Evolutionary conservation across 2,888 invertebrate genomes (phyloP), one percentile per base, ranked within the genome.

Genomic region (Amblyjoppa fuscipennis): DNA sequence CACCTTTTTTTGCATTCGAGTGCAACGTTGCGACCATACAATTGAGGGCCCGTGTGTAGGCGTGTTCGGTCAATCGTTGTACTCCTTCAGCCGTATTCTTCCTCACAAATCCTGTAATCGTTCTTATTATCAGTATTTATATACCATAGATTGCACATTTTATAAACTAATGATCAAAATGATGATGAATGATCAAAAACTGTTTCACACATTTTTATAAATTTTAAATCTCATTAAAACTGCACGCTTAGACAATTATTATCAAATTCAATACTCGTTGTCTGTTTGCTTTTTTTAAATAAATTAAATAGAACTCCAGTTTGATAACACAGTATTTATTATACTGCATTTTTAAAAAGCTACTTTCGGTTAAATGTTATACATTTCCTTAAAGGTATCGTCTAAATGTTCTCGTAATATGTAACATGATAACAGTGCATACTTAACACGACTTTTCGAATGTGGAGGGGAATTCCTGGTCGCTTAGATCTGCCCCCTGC

Each of bases 401-500:
- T 41, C 9, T 9, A 9, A 41, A 41, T 1, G 41, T 7, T 41
- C 41, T 4, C 16, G 9, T 59, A 59, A 25, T 59, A 3, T 28
- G 28, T 20, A 3, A 59, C 11, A 59, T 11, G 6, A 11, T 61
- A 11, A 31, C 28, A 5, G 25, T 13, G 4, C 59, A 31, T 61
- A 61, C 16, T 61, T 5, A 9, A 31, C 28, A 61, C 59, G 31
- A 61, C 59, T 61, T 31, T 28, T 31, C 59, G 25, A 25, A 61
- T 61, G 4, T 61, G 3, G 13, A 28, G 11, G 13, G 59, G 59
- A 11, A 61, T 61, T 61, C 25, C 59, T 28, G 59, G 59, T 61
- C 59, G 25, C 45, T 68, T n/a, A 45, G 20, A 2, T 45, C 68
- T 45, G 9, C 45, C 68, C 25, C 68, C 45, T 68, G 68, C 68